These are phyloP conservation scores for Apteryx mantelli DNA, from an alignment of 2,113 vertebrate genomes.

Conservation along the genomic window DNA sequence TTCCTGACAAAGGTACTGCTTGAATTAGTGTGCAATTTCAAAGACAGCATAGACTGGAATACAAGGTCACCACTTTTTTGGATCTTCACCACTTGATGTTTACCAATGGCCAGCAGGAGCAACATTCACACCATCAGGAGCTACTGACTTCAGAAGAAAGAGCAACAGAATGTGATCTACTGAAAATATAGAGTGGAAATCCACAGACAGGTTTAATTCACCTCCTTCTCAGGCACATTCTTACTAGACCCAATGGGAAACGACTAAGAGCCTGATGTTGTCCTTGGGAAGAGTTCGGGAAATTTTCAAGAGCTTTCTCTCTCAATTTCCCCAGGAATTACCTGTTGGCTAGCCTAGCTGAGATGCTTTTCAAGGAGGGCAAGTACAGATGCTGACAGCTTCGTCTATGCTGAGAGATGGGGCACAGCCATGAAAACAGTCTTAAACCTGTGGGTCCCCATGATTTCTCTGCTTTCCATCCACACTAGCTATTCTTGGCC, in stretches of 20 bases:
- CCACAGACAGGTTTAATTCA: background rate
- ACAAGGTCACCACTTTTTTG: background rate
- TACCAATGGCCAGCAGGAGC: background rate
- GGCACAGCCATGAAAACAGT: background rate
- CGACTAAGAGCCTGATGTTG: background rate
- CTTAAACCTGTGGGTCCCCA: background rate
- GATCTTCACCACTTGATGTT: background rate
- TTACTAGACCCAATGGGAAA: background rate
- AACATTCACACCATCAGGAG: background rate
- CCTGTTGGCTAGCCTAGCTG: background rate
- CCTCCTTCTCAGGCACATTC: background rate
- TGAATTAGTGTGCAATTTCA: background rate
- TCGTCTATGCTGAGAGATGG: background rate
- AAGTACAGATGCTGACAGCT: background rate
- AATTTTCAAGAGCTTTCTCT: background rate
- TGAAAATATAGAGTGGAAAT: background rate
- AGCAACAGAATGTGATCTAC: background rate
- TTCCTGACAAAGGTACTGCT: background rate
- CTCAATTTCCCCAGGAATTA: background rate
- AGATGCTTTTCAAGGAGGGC: background rate
- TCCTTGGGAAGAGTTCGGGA: background rate
- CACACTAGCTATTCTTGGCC: background rate
- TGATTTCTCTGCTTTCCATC: background rate
- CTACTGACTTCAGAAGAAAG: background rate
- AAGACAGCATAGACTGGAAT: background rate